phyloP scores from a whole-genome alignment of 2,888 invertebrate species.

The Agrypnus murinus region DNA sequence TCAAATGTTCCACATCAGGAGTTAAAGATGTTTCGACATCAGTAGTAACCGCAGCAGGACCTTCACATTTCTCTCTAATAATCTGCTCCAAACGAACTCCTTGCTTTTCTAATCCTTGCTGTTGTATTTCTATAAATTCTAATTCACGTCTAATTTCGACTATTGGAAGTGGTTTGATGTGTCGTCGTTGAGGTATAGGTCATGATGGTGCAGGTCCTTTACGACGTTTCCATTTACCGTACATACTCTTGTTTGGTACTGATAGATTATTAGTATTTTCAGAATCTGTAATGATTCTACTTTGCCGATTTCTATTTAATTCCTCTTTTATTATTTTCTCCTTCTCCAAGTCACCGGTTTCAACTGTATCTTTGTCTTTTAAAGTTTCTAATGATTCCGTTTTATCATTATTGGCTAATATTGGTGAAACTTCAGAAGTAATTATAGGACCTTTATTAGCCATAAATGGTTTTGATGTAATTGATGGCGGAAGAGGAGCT shows the following conservation, averaged over 20 bases:
- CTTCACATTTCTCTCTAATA: too few species aligned
- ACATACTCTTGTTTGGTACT: conserved; percentile 76
- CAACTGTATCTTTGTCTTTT: neutral
- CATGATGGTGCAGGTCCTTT: conserved; percentile 89
- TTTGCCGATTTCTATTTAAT: conserved; percentile 74
- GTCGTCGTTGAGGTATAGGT: conserved; percentile 81
- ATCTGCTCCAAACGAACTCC: too few species aligned
- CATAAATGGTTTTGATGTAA: conserved; percentile 63
- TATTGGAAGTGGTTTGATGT: too few species aligned
- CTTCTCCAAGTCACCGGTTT: conserved; percentile 70
- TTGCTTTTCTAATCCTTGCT: too few species aligned
- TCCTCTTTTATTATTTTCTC: conserved; percentile 77
- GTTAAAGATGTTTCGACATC: too few species aligned
- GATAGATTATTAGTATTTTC: conserved; percentile 55
- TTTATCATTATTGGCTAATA: neutral
- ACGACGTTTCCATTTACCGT: conserved; percentile 82
- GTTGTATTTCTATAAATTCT: conserved; percentile 88
- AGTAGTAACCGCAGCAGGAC: too few species aligned
- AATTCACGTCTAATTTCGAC: too few species aligned
- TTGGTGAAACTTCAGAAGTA: conserved; percentile 30
- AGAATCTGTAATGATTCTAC: conserved; percentile 57
- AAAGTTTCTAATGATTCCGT: neutral
- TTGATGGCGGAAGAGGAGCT: conserved; percentile 79
- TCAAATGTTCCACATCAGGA: too few species aligned
- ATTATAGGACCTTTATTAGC: too few species aligned